These are phyloP conservation scores for Amphibalanus amphitrite DNA, from an alignment of 1,140 invertebrate genomes.

Conservation along the genomic window DNA sequence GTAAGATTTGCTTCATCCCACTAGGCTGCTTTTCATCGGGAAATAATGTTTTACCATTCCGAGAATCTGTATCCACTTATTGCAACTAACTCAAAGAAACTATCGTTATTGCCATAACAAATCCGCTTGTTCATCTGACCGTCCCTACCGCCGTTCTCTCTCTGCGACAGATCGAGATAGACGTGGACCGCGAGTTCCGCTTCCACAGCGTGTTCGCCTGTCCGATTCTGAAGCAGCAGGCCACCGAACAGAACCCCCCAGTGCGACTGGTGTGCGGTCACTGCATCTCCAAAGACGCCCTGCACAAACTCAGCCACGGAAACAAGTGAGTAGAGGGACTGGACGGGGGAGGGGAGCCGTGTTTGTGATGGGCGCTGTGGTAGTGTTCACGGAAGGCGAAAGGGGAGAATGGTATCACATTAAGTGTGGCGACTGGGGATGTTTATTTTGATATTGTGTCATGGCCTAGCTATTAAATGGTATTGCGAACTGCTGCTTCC, in stretches of 20 bases:
- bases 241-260: constrained; percentile 88
- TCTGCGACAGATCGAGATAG: constrained; percentile 80
- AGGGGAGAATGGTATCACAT: constrained; percentile 9
- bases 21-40: no score
- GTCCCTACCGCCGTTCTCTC: constrained; percentile 17
- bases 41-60: no score
- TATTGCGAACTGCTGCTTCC: no score
- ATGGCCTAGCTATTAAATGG: no score
- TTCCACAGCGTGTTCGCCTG: constrained; percentile 98
- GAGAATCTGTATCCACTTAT: no score
- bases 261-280: constrained; percentile 94
- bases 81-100: no score
- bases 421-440: constrained; percentile 19
- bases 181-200: constrained; percentile 62
- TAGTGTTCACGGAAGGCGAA: constrained; percentile 4
- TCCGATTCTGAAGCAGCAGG: constrained; percentile 91
- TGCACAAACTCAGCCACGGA: constrained; percentile 80
- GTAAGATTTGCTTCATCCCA: no score
- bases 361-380: background rate
- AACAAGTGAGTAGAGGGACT: constrained; percentile 59
- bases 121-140: no score
- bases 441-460: constrained; percentile 7
- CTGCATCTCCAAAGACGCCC: constrained; percentile 91
- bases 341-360: constrained; percentile 4
- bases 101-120: no score